Evolutionary conservation across 1,140 invertebrate species (phyloP).

Genomic region (Diachasmimorpha longicaudata): DNA sequence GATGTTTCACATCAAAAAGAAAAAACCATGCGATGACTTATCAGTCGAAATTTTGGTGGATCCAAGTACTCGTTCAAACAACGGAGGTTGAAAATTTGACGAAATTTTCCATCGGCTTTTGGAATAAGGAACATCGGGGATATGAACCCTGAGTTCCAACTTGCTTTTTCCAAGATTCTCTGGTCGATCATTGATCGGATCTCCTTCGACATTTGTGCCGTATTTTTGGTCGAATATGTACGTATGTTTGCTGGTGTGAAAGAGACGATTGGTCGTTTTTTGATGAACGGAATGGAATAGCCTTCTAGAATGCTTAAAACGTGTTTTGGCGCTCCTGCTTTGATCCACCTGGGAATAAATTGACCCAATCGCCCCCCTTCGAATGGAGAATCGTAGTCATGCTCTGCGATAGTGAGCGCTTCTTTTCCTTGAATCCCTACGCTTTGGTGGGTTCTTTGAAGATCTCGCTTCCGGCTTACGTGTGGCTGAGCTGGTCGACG

Average conservation of each 20-base stretch:
- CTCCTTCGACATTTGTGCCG: conserved; percentile 16
- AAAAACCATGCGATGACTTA: conserved; percentile 23
- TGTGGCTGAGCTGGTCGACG: not conserved
- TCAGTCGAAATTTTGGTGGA: conserved; percentile 25
- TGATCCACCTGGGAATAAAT: not conserved
- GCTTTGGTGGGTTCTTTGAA: not conserved
- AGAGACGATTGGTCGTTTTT: not conserved
- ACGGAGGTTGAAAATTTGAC: conserved; percentile 35
- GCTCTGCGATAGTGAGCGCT: not conserved
- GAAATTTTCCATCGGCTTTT: conserved; percentile 12
- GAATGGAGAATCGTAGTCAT: not conserved
- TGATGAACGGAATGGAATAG: conserved; percentile 16
- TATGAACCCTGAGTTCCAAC: conserved; percentile 20
- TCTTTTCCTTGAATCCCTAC: not conserved
- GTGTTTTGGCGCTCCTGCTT: conserved; percentile 10
- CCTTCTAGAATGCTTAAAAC: conserved; percentile 9
- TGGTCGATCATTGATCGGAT: conserved; percentile 6
- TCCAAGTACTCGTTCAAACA: conserved; percentile 30
- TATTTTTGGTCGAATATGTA: conserved; percentile 13
- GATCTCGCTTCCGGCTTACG: not conserved
- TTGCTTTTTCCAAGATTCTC: not conserved
- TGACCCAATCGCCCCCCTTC: not conserved
- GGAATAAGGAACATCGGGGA: conserved; percentile 36
- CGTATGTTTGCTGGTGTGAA: not conserved
- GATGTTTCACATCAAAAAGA: no score